Conservation (phyloP, 1,140 invertebrate species). For the Batillaria attramentaria region DNA sequence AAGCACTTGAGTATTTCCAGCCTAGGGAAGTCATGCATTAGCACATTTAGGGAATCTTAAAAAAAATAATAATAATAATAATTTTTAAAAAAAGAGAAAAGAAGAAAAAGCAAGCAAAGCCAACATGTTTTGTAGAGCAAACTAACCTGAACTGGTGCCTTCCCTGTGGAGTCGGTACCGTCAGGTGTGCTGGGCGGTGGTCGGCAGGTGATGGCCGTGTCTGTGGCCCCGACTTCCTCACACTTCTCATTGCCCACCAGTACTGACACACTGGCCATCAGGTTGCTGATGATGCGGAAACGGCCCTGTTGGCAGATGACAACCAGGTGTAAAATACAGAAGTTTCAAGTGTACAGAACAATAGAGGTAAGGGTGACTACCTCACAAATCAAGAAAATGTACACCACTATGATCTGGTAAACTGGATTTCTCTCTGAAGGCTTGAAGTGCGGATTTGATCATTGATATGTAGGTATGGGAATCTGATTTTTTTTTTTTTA, state of each 20-base stretch:
- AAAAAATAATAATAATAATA: background rate
- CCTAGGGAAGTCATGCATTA: background rate
- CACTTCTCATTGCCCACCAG: constrained; percentile 57
- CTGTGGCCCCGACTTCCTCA: constrained; percentile 47
- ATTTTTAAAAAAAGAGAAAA: background rate
- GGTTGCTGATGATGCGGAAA: constrained; percentile 55
- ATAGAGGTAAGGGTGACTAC: too few species aligned
- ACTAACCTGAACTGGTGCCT: constrained; percentile 58
- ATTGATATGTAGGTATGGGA: too few species aligned
- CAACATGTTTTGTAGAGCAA: background rate
- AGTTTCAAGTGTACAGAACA: too few species aligned
- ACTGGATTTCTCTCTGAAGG: too few species aligned
- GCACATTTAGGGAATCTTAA: background rate
- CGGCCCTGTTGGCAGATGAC: constrained; percentile 54
- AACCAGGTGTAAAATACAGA: constrained; percentile 18
- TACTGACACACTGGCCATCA: constrained; percentile 57
- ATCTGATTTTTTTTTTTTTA: too few species aligned
- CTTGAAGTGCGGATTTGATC: too few species aligned
- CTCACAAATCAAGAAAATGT: too few species aligned
- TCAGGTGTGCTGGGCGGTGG: constrained; percentile 51
- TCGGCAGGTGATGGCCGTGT: constrained; percentile 57
- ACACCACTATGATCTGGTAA: too few species aligned
- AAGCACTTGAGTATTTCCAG: background rate
- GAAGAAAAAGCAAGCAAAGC: background rate
- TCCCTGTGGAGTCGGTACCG: constrained; percentile 55